A percentile compares a stretch with the other conserved stretches of the same genome.
Evolutionary conservation across 2,113 vertebrate species (phyloP).

Genomic region (Proteles cristata): DNA sequence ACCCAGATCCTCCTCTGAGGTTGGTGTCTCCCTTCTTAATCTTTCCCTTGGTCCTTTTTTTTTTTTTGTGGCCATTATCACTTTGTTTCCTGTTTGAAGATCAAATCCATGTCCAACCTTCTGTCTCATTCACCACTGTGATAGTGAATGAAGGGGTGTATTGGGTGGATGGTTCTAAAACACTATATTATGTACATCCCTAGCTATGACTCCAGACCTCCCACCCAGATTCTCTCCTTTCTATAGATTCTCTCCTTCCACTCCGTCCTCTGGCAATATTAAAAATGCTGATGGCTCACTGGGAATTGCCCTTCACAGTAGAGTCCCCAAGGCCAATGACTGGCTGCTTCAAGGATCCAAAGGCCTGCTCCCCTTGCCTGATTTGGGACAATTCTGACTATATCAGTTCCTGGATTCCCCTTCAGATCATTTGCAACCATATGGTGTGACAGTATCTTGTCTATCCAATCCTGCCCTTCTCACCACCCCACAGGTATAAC

Average conservation of each 20-base stretch:
- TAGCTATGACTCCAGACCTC: neutral
- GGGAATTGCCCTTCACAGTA: neutral
- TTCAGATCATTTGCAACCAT: neutral
- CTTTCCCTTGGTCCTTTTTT: neutral
- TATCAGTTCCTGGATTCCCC: neutral
- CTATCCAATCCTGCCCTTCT: neutral
- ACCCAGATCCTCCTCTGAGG: neutral
- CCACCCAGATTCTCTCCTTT: neutral
- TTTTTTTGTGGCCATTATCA: neutral
- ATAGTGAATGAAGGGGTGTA: neutral
- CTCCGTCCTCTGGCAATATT: neutral
- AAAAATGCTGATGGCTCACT: neutral
- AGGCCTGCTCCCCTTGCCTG: neutral
- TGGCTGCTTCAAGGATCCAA: neutral
- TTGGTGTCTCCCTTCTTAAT: neutral
- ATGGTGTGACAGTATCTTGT: neutral
- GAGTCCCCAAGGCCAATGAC: neutral
- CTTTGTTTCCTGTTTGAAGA: neutral
- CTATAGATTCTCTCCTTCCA: neutral
- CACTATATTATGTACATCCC: neutral
- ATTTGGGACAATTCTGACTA: neutral
- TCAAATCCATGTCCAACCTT: neutral
- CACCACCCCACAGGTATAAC: neutral
- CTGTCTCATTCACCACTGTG: neutral
- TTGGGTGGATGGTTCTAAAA: neutral